Base-by-base conservation (phyloP, 2,888 invertebrate species). In the Hetaerina titia region DNA sequence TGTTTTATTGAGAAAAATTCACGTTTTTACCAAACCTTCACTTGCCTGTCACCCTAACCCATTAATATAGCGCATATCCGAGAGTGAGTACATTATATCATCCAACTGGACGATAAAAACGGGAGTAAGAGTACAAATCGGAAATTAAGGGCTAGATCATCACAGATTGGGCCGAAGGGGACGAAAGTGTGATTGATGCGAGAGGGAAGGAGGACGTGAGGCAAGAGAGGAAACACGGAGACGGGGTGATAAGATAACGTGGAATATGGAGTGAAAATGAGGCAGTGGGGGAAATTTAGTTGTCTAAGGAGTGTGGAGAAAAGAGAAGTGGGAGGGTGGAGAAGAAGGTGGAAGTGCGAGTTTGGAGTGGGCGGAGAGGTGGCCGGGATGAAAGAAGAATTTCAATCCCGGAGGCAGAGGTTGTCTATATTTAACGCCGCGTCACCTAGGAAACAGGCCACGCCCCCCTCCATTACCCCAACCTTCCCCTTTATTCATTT, bases 391-490 rank as follows among this genome's bases (percentile, higher is more conserved):
- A 63, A 69, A 90, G 90, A 81, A 81, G 64, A 69, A 22, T 31
- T 60, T 60, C 89, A 89, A 69, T 95, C 64, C 95, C 95, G 95
- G 95, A 95, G 95, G 90, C 95, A 95, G 95, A 95, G 95, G 95
- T n/a, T 94, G 22, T 95, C 69, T 94, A 89, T 64, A 81, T 69
- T 95, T 95, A 95, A 95, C 95, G 95, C 95, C 95, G 95, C 95
- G 95, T 95, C 95, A 95, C 95, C 95, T 95, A 94, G 81, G 88
- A 90, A 92, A 88, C 94, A n/a, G 45, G 56, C 95, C 87, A 63
- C 95, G 87, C 94, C 94, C 81, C 95, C 58, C 95, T 88, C 95
- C 89, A 19, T 25, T 94, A 90, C 90, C 95, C 57, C 95, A 56
- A 95, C 88, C 95, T 95, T 90, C 95, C 94, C 56, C 95, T 95